A percentile compares a stretch with the other conserved stretches of the same genome.
phyloP scores from a whole-genome alignment of 2,888 invertebrate species.

The Tolmerus cingulatus region DNA sequence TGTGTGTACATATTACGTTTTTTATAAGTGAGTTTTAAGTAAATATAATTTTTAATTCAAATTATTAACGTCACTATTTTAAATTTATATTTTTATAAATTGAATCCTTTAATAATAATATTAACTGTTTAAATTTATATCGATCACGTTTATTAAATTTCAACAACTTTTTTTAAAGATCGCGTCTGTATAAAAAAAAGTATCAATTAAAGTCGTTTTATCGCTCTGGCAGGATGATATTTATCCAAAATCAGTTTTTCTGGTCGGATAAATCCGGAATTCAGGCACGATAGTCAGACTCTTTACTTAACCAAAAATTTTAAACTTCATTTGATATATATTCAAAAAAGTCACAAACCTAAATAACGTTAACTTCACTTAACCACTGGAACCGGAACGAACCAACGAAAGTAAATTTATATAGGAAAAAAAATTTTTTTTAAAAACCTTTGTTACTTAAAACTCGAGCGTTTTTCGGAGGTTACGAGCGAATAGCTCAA shows the following conservation, averaged over 20 bases:
- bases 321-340: background rate
- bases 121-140: too few relatives aligned
- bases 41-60: background rate
- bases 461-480: conserved; percentile 1
- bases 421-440: background rate
- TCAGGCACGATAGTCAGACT: background rate
- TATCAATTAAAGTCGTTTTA: background rate
- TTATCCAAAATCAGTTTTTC: background rate
- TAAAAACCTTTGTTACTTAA: background rate
- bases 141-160: too few relatives aligned
- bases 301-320: background rate
- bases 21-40: background rate
- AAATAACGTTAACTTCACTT: conserved; percentile 14
- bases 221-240: background rate
- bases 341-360: conserved; percentile 1
- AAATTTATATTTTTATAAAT: too few relatives aligned
- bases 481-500: conserved; percentile 32
- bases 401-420: conserved; percentile 18
- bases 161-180: too few relatives aligned
- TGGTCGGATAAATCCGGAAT: background rate
- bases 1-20: too few relatives aligned
- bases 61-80: background rate
- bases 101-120: too few relatives aligned
- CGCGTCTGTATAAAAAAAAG: too few relatives aligned
- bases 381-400: conserved; percentile 18